phyloP scores from a whole-genome alignment of 2,113 vertebrate species.

The Silurus meridionalis region DNA sequence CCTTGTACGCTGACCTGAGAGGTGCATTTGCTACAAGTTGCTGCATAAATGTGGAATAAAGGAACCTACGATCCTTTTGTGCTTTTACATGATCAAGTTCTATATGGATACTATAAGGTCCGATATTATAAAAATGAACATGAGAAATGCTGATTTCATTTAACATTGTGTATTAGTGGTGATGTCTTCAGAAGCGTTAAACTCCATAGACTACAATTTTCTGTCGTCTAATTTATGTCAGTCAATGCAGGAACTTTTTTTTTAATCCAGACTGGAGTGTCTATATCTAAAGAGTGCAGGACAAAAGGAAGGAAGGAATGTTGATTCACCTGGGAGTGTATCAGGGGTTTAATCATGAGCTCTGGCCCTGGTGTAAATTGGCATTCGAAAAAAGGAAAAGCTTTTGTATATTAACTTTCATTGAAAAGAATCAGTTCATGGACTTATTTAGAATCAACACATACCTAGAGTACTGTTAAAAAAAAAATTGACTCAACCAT shows the following conservation, averaged over 20 bases:
- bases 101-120: no score
- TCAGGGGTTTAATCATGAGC: neutral
- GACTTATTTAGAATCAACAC: neutral
- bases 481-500: no score
- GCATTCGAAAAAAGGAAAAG: neutral
- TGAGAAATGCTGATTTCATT: neutral
- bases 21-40: neutral
- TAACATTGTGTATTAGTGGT: neutral
- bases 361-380: neutral
- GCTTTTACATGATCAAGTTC: neutral
- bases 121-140: neutral
- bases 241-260: no score
- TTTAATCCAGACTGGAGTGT: no score
- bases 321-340: neutral
- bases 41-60: neutral
- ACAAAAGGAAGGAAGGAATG: neutral
- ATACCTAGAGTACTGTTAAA: neutral
- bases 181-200: neutral
- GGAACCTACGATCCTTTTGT: neutral
- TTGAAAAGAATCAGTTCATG: neutral
- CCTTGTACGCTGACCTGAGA: slow-evolving; percentile 5
- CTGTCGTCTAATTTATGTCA: no score
- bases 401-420: neutral
- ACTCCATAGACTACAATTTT: neutral
- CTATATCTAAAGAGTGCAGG: neutral